phyloP scores from a whole-genome alignment of 2,113 vertebrate genomes.

The Pluvialis apricaria region DNA sequence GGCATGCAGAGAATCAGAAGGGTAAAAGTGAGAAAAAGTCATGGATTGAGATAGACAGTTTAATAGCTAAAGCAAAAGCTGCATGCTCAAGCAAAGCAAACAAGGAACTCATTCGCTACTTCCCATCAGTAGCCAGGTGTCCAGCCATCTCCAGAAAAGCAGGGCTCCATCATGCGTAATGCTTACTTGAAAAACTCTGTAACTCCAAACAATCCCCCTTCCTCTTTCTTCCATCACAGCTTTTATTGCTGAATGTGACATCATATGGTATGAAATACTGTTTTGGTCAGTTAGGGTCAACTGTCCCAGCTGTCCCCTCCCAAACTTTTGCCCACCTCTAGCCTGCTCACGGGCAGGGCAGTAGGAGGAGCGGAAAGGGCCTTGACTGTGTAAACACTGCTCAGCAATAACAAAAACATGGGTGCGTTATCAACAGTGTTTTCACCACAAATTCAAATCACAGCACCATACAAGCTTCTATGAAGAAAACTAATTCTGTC shows the following conservation, averaged over 20 bases:
- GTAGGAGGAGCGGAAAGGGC: neutral
- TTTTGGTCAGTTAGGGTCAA: neutral
- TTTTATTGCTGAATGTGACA: neutral
- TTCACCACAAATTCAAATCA: neutral
- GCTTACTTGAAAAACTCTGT: neutral
- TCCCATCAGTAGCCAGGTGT: neutral
- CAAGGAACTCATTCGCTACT: neutral
- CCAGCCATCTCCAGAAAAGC: neutral
- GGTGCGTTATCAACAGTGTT: neutral
- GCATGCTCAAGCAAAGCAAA: neutral
- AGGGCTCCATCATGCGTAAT: fast-evolving
- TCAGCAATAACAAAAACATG: neutral
- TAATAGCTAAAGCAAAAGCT: neutral
- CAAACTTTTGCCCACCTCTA: neutral
- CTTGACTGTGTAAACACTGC: neutral
- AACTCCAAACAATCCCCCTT: neutral
- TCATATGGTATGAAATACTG: neutral
- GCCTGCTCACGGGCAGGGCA: neutral
- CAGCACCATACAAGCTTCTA: neutral
- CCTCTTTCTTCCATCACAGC: neutral
- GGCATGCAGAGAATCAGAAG: neutral
- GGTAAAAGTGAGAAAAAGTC: too few relatives aligned
- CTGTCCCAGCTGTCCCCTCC: neutral
- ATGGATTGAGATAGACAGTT: neutral
- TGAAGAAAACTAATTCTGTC: neutral